A percentile compares a stretch with the other conserved stretches of the same genome.
Conservation (phyloP, 2,113 vertebrate species). For the Stigmatopora nigra region DNA sequence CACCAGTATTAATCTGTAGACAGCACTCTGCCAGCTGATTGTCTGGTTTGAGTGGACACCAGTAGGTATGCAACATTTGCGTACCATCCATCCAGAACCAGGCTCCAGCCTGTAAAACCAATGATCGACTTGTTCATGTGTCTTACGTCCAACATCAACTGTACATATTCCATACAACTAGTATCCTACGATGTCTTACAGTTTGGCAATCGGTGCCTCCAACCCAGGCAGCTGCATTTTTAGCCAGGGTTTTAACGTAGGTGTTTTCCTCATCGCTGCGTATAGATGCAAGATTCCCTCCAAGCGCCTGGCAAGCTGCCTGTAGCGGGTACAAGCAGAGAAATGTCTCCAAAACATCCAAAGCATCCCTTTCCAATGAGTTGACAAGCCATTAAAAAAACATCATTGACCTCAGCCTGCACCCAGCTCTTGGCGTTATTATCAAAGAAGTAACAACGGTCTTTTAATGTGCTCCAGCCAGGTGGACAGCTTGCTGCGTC, state of each 20-base stretch:
- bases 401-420: background rate
- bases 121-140: background rate
- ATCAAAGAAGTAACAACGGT: background rate
- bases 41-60: background rate
- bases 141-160: background rate
- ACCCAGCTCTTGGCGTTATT: background rate
- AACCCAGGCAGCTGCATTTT: background rate
- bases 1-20: background rate
- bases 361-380: background rate
- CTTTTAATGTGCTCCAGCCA: background rate
- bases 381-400: background rate
- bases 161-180: background rate
- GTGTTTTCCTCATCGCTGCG: background rate
- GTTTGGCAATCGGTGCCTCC: background rate
- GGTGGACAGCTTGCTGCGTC: background rate
- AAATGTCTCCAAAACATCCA: background rate
- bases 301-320: background rate
- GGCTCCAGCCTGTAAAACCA: background rate
- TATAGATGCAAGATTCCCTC: background rate
- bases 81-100: background rate
- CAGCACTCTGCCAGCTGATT: background rate
- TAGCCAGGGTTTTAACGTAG: background rate
- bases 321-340: background rate
- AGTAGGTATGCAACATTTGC: background rate
- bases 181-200: background rate